Conservation (phyloP, 2,797 vertebrate genomes). For the Cossypha caffra region DNA sequence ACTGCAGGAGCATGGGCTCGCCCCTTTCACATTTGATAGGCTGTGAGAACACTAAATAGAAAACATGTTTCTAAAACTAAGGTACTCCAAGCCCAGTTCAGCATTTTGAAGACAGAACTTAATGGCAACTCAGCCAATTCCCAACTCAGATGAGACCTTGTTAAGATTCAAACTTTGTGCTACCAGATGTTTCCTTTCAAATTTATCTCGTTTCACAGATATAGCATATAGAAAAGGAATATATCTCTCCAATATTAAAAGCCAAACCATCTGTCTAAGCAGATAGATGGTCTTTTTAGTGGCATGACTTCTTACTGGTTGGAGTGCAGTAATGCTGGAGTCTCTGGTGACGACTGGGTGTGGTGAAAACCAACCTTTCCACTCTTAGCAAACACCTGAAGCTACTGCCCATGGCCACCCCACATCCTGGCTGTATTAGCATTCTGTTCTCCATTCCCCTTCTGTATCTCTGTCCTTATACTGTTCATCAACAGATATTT, state of each 20-base stretch:
- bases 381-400: background rate
- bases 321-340: background rate
- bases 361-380: background rate
- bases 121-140: background rate
- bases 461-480: background rate
- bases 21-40: background rate
- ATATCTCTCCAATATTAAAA: background rate
- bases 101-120: background rate
- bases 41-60: background rate
- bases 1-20: background rate
- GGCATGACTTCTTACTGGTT: background rate
- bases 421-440: background rate
- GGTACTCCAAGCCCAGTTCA: background rate
- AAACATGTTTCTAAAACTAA: background rate
- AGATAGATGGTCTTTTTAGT: background rate
- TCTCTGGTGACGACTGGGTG: background rate
- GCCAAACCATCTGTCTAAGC: background rate
- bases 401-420: background rate
- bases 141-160: background rate
- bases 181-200: background rate
- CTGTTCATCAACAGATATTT: background rate
- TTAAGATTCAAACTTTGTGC: background rate
- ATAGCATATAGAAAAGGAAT: background rate
- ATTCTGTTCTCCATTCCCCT: background rate
- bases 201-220: background rate